Evolutionary conservation across 37 sponge, comb jelly and placozoan species (phyloP), one percentile per base, ranked within the genome.

Genomic region (Agelas oroides): DNA sequence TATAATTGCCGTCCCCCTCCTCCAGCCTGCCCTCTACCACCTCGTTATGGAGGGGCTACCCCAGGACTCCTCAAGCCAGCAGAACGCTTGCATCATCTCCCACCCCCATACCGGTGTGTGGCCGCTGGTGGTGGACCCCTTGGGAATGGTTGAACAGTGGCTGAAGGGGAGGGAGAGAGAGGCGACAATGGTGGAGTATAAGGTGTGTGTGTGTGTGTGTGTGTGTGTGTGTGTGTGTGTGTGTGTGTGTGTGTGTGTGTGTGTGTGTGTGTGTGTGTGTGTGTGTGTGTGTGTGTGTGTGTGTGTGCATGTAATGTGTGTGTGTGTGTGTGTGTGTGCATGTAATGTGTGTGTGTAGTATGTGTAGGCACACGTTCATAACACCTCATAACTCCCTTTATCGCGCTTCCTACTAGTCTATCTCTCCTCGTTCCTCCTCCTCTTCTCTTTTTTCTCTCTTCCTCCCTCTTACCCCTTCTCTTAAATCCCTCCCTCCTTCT

Each of bases 71-170:
- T 64, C 81, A 61, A 71, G 72, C 65, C 76, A 62, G 35, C 62
- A 80, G 75, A 88, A 70, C 58, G 86, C 86, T 14, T 71, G 84
- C 66, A 64, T 82, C 56, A 74, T 88, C 33, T 18, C 73, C 0
- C 63, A 76, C 21, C 57, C 35, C 24, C 70, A 86, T 74, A 37
- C 82, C 53, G 14, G 39, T 12, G 23, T 53, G 17, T 85, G 86
- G 89, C 90, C 93, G 12, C 72, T 93, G 15, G 53, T 93, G 3
- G 23, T 75, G 56, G 93, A 93, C 63, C 76, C 82, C 5, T 58
- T 84, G 31, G 67, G 73, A n/a, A 63, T 93, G 77, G 75, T 62
- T n/a, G 65, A 28, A n/a, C 59, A 59, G 15, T 90, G 85, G 91
- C 33, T 93, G 20, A 85, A n/a, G 33, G 40, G 34, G 40, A 54